Evolutionary conservation across 2,797 vertebrate genomes (phyloP), one percentile per base, ranked within the genome.

Genomic region (Momotus momota): DNA sequence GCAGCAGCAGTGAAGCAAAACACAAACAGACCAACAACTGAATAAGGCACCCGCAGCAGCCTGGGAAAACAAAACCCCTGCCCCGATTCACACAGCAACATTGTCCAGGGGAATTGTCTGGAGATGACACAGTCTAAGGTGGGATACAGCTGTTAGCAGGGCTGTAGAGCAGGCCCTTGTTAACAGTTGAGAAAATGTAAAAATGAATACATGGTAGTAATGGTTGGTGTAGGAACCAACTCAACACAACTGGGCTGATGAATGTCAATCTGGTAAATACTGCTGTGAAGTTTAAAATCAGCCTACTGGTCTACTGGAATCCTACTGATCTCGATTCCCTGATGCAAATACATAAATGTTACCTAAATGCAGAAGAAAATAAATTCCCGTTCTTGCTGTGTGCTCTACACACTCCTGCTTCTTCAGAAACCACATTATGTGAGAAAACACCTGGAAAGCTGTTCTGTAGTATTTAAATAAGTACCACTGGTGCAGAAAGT

Each of bases 31-130:
- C 33, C 7, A 31, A 25, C 9, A 54, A 52, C 22, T 25, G 14
- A 64, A 25, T 13, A 5, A 74, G 21, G 9, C 0, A 2, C 9
- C 29, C 77, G 64, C 51, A 54, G 48, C 0, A 6, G 19, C 69
- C 31, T 71, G 38, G 49, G 65, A 64, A 77, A 84, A 48, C 13
- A 57, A 6, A 11, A 12, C 5, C 3, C 3, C 27, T 2, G 2
- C 12, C 20, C 19, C 1, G 2, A 41, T 45, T 41, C 0, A 0
- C 25, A 10, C 7, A 15, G 19, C n/a, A 55, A 15, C 8, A 0
- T 31, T 25, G 7, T 31, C 11, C 25, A 4, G 10, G 43, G 14
- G 18, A 84, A 23, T 16, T 11, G 26, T 4, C 35, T 25, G 10
- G 35, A 79, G 11, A 19, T 33, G 38, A 27, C 7, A 16, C 0